phyloP scores from a whole-genome alignment of 2,888 invertebrate species.

The Caenorhabditis parvicauda region DNA sequence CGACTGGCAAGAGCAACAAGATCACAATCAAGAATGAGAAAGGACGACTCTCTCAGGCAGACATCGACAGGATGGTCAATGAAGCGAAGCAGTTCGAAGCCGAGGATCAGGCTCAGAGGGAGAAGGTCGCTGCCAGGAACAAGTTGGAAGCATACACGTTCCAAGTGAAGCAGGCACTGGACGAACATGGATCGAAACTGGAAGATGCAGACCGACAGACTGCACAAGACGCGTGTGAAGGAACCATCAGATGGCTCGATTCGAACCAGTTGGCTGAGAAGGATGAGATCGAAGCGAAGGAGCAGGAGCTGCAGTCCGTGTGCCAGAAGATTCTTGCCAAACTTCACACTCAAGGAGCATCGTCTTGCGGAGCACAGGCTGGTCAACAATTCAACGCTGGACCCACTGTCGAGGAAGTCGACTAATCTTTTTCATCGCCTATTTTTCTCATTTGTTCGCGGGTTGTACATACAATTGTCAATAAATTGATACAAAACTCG shows the following conservation, averaged over 20 bases:
- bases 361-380: too few species aligned
- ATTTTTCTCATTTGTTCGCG: too few species aligned
- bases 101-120: conserved; percentile 69
- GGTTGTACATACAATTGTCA: too few species aligned
- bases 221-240: conserved; percentile 83
- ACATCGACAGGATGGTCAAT: conserved; percentile 80
- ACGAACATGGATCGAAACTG: conserved; percentile 77
- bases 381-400: too few species aligned
- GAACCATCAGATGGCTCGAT: conserved; percentile 76
- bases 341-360: conserved; percentile 29
- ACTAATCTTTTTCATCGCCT: too few species aligned
- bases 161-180: conserved; percentile 50
- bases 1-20: conserved; percentile 55
- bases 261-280: conserved; percentile 78
- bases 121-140: conserved; percentile 76
- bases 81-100: conserved; percentile 85
- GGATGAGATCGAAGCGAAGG: conserved; percentile 49
- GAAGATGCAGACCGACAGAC: conserved; percentile 78
- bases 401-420: too few species aligned
- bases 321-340: conserved; percentile 46
- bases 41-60: conserved; percentile 83
- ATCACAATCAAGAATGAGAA: conserved; percentile 67
- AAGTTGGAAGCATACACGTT: conserved; percentile 78
- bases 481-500: too few species aligned
- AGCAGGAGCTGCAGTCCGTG: conserved; percentile 41